phyloP scores from a whole-genome alignment of 2,797 vertebrate species.

The Pangasius mekongensis region DNA sequence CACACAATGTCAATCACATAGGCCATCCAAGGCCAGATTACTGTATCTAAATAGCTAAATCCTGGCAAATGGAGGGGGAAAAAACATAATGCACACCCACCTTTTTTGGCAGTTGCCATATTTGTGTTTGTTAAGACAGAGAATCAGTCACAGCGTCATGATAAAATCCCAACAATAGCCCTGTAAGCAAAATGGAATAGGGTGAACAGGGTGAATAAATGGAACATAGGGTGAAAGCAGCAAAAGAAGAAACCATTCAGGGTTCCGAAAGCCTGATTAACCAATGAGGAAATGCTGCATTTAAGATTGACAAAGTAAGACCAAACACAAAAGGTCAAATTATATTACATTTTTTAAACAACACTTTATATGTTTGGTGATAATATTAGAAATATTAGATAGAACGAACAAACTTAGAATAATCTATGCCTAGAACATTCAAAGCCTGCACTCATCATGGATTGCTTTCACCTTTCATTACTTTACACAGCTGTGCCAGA shows the following conservation, averaged over 20 bases:
- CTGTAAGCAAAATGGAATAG: slow-evolving; percentile 17
- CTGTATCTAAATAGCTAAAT: too few species aligned
- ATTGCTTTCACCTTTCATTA: slow-evolving; percentile 19
- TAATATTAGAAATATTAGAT: not conserved
- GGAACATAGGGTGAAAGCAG: too few species aligned
- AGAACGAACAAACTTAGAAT: not conserved
- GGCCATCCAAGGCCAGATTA: not conserved
- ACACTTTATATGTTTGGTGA: not conserved
- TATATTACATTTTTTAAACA: not conserved
- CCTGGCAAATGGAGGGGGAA: not conserved
- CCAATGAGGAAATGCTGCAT: not conserved
- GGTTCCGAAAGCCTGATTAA: not conserved
- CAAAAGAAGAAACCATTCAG: not conserved
- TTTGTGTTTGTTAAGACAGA: not conserved
- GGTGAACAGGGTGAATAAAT: not conserved
- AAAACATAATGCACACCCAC: not conserved
- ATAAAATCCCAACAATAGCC: slow-evolving; percentile 4
- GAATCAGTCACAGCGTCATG: slow-evolving; percentile 35
- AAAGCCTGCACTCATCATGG: not conserved
- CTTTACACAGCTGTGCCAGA: slow-evolving; percentile 24
- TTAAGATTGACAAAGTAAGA: not conserved
- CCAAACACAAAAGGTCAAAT: not conserved
- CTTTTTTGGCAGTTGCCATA: slow-evolving; percentile 58
- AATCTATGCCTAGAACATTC: not conserved
- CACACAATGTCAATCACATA: not conserved